Evolutionary conservation across 2,888 invertebrate genomes (phyloP).

Genomic region (Drosophila neotestacea): DNA sequence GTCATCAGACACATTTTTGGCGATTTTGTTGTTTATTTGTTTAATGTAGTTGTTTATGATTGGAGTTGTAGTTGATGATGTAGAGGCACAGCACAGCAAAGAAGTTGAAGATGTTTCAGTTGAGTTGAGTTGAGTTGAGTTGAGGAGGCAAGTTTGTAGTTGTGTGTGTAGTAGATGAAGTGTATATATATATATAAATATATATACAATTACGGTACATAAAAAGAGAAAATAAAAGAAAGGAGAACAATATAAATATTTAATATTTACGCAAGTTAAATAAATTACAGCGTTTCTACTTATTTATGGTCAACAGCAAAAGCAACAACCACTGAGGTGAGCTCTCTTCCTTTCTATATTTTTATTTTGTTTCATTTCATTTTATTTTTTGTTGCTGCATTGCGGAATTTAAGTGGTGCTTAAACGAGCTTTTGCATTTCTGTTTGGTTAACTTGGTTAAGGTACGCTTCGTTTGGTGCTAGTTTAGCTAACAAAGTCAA

Average conservation of each 20-base stretch:
- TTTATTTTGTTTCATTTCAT: slow-evolving; percentile 16
- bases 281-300: slow-evolving; percentile 65
- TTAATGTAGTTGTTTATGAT: slow-evolving; percentile 47
- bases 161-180: slow-evolving; percentile 81
- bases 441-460: slow-evolving; percentile 42
- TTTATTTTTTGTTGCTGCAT: slow-evolving; percentile 21
- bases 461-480: slow-evolving; percentile 31
- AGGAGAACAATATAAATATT: slow-evolving; percentile 81
- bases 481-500: slow-evolving; percentile 50
- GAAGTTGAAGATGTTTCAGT: slow-evolving; percentile 74
- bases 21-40: slow-evolving; percentile 37
- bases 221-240: slow-evolving; percentile 77
- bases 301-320: slow-evolving; percentile 2
- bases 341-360: slow-evolving; percentile 13
- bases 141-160: slow-evolving; percentile 69
- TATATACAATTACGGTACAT: slow-evolving; percentile 77
- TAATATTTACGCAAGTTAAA: slow-evolving; percentile 74
- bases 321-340: slow-evolving; percentile 20
- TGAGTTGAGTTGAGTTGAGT: slow-evolving; percentile 63
- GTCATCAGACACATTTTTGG: slow-evolving; percentile 25
- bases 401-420: slow-evolving; percentile 51
- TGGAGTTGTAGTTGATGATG: slow-evolving; percentile 49
- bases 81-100: slow-evolving; percentile 75
- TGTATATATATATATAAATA: too few species aligned
- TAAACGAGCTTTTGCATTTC: slow-evolving; percentile 49